Conservation (phyloP, 37 sponge, comb jelly and placozoan genomes). For the Axinella damicornis region DNA sequence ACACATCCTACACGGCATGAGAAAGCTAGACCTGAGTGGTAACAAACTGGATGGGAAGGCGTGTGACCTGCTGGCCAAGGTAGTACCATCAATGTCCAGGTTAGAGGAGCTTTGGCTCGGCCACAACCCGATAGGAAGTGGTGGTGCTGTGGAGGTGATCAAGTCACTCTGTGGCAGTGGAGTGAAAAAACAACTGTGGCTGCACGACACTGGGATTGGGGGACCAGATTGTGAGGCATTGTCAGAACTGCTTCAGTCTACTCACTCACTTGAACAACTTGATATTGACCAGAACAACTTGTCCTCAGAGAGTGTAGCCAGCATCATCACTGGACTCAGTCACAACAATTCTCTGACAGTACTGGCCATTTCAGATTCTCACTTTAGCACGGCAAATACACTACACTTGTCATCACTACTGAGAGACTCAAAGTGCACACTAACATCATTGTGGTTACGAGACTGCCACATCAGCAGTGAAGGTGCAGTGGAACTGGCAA, state of each 20-base stretch:
- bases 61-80: slow-evolving; percentile 12
- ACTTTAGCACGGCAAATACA: too few species aligned
- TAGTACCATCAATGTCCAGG: not conserved
- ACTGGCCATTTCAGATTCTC: too few species aligned
- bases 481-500: too few species aligned
- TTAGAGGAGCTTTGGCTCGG: not conserved
- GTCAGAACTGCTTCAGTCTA: not conserved
- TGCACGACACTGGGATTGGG: slow-evolving; percentile 1
- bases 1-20: not conserved
- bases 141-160: slow-evolving; percentile 18
- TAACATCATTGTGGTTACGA: too few species aligned
- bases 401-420: too few species aligned
- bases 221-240: slow-evolving; percentile 3
- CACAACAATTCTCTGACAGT: not conserved
- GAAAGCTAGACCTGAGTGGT: not conserved
- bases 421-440: too few species aligned
- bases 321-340: slow-evolving; percentile 4
- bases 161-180: not conserved
- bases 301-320: not conserved
- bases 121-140: slow-evolving; percentile 9
- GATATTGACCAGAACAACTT: not conserved
- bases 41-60: slow-evolving; percentile 2
- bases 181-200: not conserved
- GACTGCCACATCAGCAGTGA: too few species aligned
- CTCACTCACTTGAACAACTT: not conserved